Percentiles rank a stretch among this genome's conserved stretches.
phyloP scores from a whole-genome alignment of 2,113 vertebrate genomes.

The Platycercus adscitus region DNA sequence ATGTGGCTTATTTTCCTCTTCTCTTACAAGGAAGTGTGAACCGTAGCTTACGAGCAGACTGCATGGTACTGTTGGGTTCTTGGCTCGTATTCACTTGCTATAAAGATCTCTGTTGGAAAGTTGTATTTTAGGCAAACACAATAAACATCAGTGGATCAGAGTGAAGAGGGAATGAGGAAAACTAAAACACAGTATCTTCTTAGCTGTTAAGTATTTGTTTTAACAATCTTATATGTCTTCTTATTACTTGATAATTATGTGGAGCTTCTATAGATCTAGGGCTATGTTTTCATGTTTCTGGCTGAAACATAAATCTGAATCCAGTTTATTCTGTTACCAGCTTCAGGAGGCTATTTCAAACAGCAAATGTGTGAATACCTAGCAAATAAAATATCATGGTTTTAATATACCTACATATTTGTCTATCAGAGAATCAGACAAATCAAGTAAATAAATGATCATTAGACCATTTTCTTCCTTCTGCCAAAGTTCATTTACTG shows the following conservation, averaged over 20 bases:
- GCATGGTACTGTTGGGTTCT: not conserved
- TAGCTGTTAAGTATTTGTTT: not conserved
- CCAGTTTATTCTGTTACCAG: not conserved
- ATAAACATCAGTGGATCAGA: not conserved
- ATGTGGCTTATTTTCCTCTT: not conserved
- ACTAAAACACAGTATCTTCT: not conserved
- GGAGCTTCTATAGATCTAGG: not conserved
- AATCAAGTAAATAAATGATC: not conserved
- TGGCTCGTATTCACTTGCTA: not conserved
- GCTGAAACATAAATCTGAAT: not conserved
- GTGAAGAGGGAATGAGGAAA: not conserved
- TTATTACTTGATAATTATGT: not conserved
- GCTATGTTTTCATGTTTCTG: not conserved
- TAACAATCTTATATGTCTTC: not conserved
- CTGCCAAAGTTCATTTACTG: not conserved
- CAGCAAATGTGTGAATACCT: not conserved
- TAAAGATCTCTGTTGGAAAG: not conserved
- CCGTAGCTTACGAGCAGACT: not conserved
- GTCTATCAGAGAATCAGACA: not conserved
- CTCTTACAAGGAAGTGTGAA: not conserved
- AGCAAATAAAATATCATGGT: not conserved
- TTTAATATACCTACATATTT: not conserved
- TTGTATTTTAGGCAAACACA: not conserved
- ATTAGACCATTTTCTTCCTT: not conserved
- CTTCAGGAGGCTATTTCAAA: not conserved